phyloP scores from a whole-genome alignment of 1,140 invertebrate species.

The Hyles vespertilio region DNA sequence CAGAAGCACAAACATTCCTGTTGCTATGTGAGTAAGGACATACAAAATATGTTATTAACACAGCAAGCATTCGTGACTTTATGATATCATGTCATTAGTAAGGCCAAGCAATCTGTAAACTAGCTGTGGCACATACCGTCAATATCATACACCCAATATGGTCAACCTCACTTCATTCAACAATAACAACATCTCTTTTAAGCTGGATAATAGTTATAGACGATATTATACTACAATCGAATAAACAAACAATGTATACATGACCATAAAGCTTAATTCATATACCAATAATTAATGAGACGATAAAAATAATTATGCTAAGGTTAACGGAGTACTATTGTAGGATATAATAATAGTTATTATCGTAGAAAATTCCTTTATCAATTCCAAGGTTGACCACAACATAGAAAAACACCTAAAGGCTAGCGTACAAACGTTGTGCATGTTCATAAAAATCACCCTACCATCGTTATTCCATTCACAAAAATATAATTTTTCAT shows the following conservation, averaged over 20 bases:
- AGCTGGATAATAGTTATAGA: too few relatives aligned
- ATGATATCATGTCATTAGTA: slow-evolving; percentile 1
- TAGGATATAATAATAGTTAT: too few relatives aligned
- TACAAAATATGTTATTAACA: background rate
- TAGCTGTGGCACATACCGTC: slow-evolving; percentile 27
- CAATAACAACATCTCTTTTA: too few relatives aligned
- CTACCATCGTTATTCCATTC: slow-evolving; percentile 21
- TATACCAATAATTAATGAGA: too few relatives aligned
- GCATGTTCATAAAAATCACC: slow-evolving; percentile 33
- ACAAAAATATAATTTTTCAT: slow-evolving; percentile 65
- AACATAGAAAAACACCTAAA: slow-evolving; percentile 16
- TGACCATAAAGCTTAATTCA: too few relatives aligned
- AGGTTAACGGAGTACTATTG: too few relatives aligned
- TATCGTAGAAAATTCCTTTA: too few relatives aligned
- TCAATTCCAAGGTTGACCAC: slow-evolving; percentile 4
- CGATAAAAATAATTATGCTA: too few relatives aligned
- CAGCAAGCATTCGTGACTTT: slow-evolving; percentile 15
- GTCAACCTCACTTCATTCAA: background rate
- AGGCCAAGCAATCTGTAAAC: slow-evolving; percentile 33
- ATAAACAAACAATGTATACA: too few relatives aligned
- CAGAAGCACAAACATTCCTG: too few relatives aligned
- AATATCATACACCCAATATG: background rate
- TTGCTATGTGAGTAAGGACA: too few relatives aligned
- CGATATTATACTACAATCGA: too few relatives aligned
- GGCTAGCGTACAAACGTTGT: slow-evolving; percentile 47